These are phyloP conservation scores for Stictonetta naevosa DNA, from an alignment of 2,113 vertebrate species.

Conservation along the genomic window DNA sequence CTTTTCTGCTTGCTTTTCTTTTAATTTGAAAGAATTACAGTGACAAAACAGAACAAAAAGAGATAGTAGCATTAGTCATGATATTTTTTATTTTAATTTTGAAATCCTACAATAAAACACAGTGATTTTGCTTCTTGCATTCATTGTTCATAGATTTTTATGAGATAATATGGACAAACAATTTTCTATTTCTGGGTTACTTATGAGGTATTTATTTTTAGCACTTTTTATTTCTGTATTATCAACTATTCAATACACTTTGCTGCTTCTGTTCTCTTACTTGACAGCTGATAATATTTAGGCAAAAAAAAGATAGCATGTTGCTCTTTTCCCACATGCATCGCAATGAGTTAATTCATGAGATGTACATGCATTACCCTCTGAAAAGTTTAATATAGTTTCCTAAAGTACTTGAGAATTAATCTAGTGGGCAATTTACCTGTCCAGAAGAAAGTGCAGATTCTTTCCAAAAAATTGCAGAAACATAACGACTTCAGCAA, in stretches of 20 bases:
- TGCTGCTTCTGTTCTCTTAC: neutral
- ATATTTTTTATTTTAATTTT: neutral
- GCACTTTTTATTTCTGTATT: neutral
- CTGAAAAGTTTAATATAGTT: neutral
- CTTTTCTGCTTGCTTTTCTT: slow-evolving; percentile 16
- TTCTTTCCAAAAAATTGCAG: neutral
- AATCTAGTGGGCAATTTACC: neutral
- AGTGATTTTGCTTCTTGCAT: neutral
- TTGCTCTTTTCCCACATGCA: neutral
- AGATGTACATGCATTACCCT: too few species aligned
- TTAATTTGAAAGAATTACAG: slow-evolving; percentile 40
- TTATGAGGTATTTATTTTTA: neutral
- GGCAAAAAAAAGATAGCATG: neutral
- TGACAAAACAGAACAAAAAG: neutral
- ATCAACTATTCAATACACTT: neutral
- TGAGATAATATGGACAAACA: neutral
- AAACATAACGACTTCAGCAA: neutral
- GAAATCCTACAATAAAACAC: neutral
- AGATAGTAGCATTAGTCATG: neutral
- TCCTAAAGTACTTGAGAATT: neutral
- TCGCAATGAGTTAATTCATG: neutral
- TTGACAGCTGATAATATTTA: neutral
- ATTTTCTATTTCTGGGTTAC: neutral
- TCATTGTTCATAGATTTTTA: neutral
- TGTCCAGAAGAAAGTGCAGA: neutral